Conservation (phyloP, 2,888 invertebrate species). For the Rhopalosiphum nymphaeae region DNA sequence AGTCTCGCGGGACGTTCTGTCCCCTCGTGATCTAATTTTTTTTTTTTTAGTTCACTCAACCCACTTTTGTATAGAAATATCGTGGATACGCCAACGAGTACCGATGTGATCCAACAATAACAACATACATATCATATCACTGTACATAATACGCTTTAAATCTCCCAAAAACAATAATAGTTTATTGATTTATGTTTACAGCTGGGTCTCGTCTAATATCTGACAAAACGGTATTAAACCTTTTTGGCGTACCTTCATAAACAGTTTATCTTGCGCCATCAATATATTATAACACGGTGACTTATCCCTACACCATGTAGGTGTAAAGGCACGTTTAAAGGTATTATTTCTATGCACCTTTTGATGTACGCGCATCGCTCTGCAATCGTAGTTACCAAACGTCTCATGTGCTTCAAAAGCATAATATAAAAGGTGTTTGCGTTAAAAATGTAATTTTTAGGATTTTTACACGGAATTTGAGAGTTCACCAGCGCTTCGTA, state of each 20-base stretch:
- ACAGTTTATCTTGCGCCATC: neutral
- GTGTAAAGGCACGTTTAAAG: neutral
- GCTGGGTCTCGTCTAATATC: neutral
- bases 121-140: neutral
- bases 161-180: slow-evolving; percentile 1
- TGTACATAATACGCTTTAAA: neutral
- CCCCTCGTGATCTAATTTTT: neutral
- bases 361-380: neutral
- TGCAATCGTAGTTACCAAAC: neutral
- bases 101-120: neutral
- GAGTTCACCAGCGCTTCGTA: neutral
- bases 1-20: neutral
- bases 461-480: neutral
- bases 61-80: neutral
- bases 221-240: neutral
- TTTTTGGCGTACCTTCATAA: neutral
- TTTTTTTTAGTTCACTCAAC: neutral
- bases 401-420: neutral
- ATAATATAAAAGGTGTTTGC: neutral
- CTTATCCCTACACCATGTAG: neutral
- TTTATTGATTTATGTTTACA: neutral
- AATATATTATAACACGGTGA: neutral
- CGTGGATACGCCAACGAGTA: neutral
- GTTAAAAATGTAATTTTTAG: neutral
- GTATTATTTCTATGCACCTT: neutral